Conservation (phyloP, 2,113 vertebrate species). For the Odocoileus hemionus region DNA sequence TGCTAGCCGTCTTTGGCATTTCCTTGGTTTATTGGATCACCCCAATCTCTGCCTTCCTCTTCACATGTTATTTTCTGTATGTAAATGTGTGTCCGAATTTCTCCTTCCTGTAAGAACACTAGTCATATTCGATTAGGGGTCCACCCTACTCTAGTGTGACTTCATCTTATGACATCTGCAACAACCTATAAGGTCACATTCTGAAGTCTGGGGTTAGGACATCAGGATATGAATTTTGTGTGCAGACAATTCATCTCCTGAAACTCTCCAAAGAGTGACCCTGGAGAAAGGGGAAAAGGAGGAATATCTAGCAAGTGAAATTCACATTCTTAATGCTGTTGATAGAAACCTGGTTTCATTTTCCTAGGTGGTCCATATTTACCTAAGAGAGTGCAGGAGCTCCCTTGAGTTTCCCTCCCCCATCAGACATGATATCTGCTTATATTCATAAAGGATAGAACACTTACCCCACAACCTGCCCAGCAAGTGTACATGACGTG, state of each 20-base stretch:
- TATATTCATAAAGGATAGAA: background rate
- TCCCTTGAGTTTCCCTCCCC: background rate
- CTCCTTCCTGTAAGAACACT: background rate
- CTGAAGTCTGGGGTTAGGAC: background rate
- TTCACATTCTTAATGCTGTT: background rate
- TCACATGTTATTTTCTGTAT: background rate
- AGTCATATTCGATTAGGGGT: background rate
- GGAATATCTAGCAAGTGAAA: background rate
- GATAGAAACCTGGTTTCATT: background rate
- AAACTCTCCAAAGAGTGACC: background rate
- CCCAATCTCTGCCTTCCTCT: background rate
- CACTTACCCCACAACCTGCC: background rate
- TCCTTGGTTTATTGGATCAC: background rate
- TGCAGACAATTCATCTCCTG: background rate
- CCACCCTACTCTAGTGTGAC: background rate
- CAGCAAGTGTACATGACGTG: background rate
- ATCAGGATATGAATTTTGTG: background rate
- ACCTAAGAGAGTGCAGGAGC: background rate
- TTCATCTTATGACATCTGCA: background rate
- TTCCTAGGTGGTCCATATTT: background rate
- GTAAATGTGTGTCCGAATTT: background rate
- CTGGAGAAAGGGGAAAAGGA: background rate
- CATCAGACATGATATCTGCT: background rate
- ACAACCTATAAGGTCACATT: background rate
- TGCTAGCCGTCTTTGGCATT: background rate